phyloP scores from a whole-genome alignment of 2,888 invertebrate species.

The Andrena chrysosceles region DNA sequence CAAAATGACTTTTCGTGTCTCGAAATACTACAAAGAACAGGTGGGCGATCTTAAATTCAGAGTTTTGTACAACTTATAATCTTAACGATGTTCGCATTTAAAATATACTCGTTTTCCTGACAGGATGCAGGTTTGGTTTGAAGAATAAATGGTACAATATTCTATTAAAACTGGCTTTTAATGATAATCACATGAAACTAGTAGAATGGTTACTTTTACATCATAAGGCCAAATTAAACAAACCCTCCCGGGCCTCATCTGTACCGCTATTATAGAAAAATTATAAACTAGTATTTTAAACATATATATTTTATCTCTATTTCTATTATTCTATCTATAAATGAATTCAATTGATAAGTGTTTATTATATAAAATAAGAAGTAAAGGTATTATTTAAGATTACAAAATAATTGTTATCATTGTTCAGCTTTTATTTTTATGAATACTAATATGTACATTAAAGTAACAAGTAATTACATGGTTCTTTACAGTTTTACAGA shows the following conservation, averaged over 20 bases:
- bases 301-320: neutral
- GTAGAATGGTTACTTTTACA: slow-evolving; percentile 55
- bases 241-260: slow-evolving; percentile 27
- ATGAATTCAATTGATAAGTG: neutral
- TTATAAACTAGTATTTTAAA: slow-evolving; percentile 15
- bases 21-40: slow-evolving; percentile 40
- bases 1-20: slow-evolving; percentile 55
- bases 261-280: slow-evolving; percentile 18
- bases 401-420: too few relatives aligned
- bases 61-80: slow-evolving; percentile 2
- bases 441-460: too few relatives aligned
- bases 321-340: neutral
- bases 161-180: slow-evolving; percentile 41
- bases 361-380: neutral
- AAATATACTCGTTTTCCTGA: neutral
- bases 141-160: slow-evolving; percentile 35
- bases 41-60: slow-evolving; percentile 23
- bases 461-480: too few relatives aligned
- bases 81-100: neutral
- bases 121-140: slow-evolving; percentile 48
- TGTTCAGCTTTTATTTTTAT: too few relatives aligned
- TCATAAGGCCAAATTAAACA: neutral
- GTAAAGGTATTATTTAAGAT: neutral
- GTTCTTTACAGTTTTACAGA: too few relatives aligned
- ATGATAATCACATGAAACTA: slow-evolving; percentile 45